Evolutionary conservation across 2,797 vertebrate genomes (phyloP).

Genomic region (Dromococcyx pavoninus): DNA sequence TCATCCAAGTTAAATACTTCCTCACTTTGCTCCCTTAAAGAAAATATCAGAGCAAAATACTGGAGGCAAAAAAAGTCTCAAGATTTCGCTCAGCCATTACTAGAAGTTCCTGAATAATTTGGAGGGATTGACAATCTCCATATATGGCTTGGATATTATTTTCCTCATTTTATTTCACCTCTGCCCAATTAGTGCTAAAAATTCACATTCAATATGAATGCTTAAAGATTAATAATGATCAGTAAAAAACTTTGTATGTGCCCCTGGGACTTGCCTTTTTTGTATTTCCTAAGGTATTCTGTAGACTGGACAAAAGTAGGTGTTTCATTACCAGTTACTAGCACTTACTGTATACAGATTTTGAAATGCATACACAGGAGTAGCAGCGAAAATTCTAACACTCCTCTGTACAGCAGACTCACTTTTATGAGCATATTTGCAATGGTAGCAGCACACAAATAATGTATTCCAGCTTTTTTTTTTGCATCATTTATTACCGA

Average conservation of each 20-base stretch:
- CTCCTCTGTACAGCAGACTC: background rate
- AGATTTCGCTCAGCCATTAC: background rate
- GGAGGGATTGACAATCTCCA: fast-evolving
- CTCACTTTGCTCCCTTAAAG: background rate
- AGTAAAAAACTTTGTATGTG: background rate
- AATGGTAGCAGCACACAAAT: background rate
- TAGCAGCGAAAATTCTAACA: background rate
- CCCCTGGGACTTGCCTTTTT: background rate
- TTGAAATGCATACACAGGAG: background rate
- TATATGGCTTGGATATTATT: background rate
- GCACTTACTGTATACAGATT: background rate
- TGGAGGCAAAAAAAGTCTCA: background rate
- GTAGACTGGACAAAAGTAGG: background rate
- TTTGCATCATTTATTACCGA: background rate
- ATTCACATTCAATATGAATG: background rate
- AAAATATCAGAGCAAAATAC: background rate
- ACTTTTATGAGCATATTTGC: background rate
- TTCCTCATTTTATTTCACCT: background rate
- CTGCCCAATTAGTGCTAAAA: background rate
- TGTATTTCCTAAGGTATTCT: background rate
- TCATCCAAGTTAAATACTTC: background rate
- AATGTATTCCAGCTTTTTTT: background rate
- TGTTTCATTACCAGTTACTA: background rate
- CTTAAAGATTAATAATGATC: background rate
- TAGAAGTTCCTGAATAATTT: background rate